Evolutionary conservation across 2,888 invertebrate genomes (phyloP), one percentile per base, ranked within the genome.

Genomic region (Molorchus minor): DNA sequence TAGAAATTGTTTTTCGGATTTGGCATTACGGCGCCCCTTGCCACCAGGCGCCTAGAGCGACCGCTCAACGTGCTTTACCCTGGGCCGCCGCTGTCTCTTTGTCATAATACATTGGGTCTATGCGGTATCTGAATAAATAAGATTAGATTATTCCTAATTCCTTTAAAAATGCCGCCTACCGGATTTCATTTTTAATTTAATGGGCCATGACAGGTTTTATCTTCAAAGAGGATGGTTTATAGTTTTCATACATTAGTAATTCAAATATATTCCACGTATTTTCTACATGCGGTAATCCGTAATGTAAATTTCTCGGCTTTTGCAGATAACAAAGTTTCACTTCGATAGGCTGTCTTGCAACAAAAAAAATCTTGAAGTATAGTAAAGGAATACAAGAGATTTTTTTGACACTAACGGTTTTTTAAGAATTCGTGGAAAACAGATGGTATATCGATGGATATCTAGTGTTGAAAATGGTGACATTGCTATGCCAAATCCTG

Each of bases 241-340:
- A 40, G 3, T 40, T 38, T 40, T 40, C 40, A 15, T 40, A 7
- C 8, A 40, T 40, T 40, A 40, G 40, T 17, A 17, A 40, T 40
- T 40, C 17, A 40, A 13, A 16, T 40, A 40, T 40, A 10, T n/a
- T n/a, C n/a, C n/a, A n/a, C n/a, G n/a, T n/a, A n/a, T n/a, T n/a
- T n/a, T n/a, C n/a, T n/a, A n/a, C n/a, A n/a, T n/a, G n/a, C n/a
- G n/a, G n/a, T n/a, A n/a, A n/a, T n/a, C n/a, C n/a, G n/a, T n/a
- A n/a, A n/a, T n/a, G n/a, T n/a, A n/a, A n/a, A n/a, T n/a, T n/a
- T n/a, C n/a, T n/a, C n/a, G n/a, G n/a, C n/a, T n/a, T n/a, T n/a
- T n/a, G n/a, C n/a, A n/a, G n/a, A n/a, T n/a, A n/a, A n/a, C n/a
- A n/a, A n/a, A n/a, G n/a, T n/a, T n/a, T n/a, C n/a, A n/a, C n/a